phyloP scores from a whole-genome alignment of 2,113 vertebrate genomes.

The Corythoichthys intestinalis region DNA sequence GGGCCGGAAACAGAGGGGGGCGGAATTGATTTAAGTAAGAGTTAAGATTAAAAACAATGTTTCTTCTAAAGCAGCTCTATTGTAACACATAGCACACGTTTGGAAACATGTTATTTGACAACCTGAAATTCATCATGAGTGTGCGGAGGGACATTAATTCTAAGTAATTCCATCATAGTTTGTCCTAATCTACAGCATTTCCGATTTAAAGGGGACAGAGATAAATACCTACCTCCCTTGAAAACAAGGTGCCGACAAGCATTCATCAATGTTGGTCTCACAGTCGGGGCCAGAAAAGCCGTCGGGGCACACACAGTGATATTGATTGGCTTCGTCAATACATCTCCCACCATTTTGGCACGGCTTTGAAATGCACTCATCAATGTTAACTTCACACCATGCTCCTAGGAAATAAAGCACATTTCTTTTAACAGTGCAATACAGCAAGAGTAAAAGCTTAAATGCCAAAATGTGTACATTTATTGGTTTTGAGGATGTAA shows the following conservation, averaged over 20 bases:
- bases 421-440: not conserved
- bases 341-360: slow-evolving; percentile 75
- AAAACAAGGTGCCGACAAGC: slow-evolving; percentile 77
- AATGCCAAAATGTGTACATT: not conserved
- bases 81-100: not conserved
- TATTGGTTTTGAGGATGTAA: not conserved
- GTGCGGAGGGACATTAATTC: not conserved
- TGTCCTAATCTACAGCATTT: slow-evolving; percentile 32
- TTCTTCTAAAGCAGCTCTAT: slow-evolving; percentile 2
- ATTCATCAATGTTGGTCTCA: slow-evolving; percentile 76
- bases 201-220: slow-evolving; percentile 20
- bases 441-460: not conserved
- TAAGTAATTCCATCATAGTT: slow-evolving; percentile 61
- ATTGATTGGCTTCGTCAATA: slow-evolving; percentile 68
- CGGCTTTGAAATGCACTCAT: slow-evolving; percentile 74
- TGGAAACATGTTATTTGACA: slow-evolving; percentile 5
- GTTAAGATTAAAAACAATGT: not conserved
- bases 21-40: slow-evolving; percentile 12
- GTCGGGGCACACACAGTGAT: slow-evolving; percentile 69
- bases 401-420: slow-evolving; percentile 60
- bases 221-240: slow-evolving; percentile 74
- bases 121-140: not conserved
- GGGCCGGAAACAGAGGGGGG: slow-evolving; percentile 28
- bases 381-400: slow-evolving; percentile 70
- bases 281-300: slow-evolving; percentile 74